Conservation (phyloP, 2,113 vertebrate species). For the Poeciliopsis retropinna region DNA sequence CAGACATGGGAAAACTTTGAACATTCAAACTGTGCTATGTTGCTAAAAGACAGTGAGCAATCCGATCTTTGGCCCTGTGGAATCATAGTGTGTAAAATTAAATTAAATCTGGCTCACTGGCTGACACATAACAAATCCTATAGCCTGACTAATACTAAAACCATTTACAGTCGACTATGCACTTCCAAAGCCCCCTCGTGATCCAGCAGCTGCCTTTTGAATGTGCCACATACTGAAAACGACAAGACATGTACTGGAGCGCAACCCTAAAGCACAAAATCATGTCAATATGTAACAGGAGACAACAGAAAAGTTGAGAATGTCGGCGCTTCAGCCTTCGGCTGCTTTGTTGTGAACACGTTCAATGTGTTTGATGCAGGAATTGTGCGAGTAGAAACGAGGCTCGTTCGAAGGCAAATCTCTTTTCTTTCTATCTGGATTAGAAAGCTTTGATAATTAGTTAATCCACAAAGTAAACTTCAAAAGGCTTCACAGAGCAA, state of each 20-base stretch:
- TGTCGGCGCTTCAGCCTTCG: constrained; percentile 27
- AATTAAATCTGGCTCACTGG: not conserved
- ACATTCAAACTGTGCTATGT: not conserved
- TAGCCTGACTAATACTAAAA: constrained; percentile 34
- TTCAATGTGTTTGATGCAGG: not conserved
- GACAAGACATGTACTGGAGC: not conserved
- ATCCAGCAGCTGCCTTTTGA: constrained; percentile 52
- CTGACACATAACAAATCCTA: not conserved
- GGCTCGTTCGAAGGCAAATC: not conserved
- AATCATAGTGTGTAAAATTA: not conserved
- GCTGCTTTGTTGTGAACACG: not conserved
- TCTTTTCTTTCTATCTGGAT: not conserved
- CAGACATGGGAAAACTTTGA: not conserved
- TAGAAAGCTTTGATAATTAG: constrained; percentile 2
- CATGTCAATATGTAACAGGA: constrained; percentile 36
- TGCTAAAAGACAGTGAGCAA: constrained; percentile 6
- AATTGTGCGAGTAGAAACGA: not conserved
- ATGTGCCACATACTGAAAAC: constrained; percentile 32
- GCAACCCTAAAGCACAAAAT: constrained; percentile 17
- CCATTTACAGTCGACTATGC: constrained; percentile 28
- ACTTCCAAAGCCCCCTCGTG: constrained; percentile 15
- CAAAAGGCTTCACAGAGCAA: not conserved
- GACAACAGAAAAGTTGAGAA: constrained; percentile 21
- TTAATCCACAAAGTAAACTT: not conserved
- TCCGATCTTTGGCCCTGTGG: not conserved